Conservation (phyloP, 2,113 vertebrate genomes). For the Lagenorhynchus albirostris region DNA sequence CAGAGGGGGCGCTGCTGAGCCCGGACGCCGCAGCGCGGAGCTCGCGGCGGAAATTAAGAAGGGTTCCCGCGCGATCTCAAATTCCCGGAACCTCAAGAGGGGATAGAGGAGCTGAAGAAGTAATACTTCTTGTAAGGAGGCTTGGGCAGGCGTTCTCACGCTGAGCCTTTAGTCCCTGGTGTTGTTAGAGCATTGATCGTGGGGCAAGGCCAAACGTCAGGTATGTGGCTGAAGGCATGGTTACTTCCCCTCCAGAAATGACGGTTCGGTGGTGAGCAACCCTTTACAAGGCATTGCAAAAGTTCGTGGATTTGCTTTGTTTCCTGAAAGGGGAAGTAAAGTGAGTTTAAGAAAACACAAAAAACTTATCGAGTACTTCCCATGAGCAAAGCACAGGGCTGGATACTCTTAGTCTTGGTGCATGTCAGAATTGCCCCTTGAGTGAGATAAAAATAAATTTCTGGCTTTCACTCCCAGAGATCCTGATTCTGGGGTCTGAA, state of each 20-base stretch:
- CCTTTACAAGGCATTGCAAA: background rate
- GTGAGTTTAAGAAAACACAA: background rate
- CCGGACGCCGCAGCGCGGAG: slow-evolving; percentile 81
- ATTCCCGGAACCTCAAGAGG: slow-evolving; percentile 66
- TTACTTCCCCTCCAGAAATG: background rate
- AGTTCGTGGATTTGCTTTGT: background rate
- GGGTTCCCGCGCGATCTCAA: slow-evolving; percentile 76
- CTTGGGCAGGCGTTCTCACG: background rate
- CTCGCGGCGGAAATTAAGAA: slow-evolving; percentile 90
- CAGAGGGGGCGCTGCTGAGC: slow-evolving; percentile 86
- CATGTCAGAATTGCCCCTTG: background rate
- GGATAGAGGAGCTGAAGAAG: slow-evolving; percentile 70
- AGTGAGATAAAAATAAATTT: background rate
- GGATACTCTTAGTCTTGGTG: background rate
- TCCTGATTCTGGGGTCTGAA: background rate
- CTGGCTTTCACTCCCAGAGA: background rate
- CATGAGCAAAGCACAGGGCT: background rate
- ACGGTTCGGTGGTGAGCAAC: background rate
- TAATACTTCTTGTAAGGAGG: background rate
- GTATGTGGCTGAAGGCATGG: slow-evolving; percentile 64
- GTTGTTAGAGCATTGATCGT: slow-evolving; percentile 37
- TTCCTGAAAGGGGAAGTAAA: slow-evolving; percentile 7
- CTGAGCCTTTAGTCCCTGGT: background rate
- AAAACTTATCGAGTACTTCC: background rate
- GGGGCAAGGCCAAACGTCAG: slow-evolving; percentile 71